A percentile compares a stretch with the other conserved stretches of the same genome.
phyloP scores from a whole-genome alignment of 2,113 vertebrate genomes.

The Emydocephalus ijimae region DNA sequence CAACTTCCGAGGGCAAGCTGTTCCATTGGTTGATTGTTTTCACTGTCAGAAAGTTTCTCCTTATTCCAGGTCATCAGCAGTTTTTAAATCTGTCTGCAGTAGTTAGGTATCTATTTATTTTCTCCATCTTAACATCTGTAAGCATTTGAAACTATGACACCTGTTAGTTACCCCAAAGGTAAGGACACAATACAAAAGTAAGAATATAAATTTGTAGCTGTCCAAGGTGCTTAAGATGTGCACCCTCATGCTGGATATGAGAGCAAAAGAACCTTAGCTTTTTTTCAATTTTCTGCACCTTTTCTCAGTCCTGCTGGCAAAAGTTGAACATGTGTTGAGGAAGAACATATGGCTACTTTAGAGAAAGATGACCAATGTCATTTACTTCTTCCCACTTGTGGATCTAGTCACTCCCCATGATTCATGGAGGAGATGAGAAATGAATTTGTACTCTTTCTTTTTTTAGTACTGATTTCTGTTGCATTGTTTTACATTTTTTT shows the following conservation, averaged over 20 bases:
- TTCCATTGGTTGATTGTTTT: too few relatives aligned
- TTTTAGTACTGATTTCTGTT: background rate
- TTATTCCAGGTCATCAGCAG: background rate
- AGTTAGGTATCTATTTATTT: background rate
- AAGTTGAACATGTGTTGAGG: background rate
- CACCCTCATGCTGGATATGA: background rate
- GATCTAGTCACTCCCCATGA: background rate
- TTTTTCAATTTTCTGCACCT: background rate
- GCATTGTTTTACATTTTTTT: background rate
- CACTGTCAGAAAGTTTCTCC: too few relatives aligned
- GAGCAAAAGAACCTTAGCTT: background rate
- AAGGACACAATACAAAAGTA: background rate
- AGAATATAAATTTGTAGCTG: background rate
- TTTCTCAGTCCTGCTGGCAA: background rate
- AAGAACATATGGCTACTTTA: background rate
- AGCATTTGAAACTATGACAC: background rate
- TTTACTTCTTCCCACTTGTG: background rate
- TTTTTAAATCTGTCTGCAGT: background rate
- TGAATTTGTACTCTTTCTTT: background rate
- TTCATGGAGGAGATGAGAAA: background rate
- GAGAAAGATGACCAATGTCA: background rate
- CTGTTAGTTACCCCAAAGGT: background rate
- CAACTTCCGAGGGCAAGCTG: too few relatives aligned
- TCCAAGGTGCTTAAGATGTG: constrained; percentile 8
- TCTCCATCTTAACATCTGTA: background rate